phyloP scores from a whole-genome alignment of 2,888 invertebrate genomes.

The Parnassius mnemosyne region DNA sequence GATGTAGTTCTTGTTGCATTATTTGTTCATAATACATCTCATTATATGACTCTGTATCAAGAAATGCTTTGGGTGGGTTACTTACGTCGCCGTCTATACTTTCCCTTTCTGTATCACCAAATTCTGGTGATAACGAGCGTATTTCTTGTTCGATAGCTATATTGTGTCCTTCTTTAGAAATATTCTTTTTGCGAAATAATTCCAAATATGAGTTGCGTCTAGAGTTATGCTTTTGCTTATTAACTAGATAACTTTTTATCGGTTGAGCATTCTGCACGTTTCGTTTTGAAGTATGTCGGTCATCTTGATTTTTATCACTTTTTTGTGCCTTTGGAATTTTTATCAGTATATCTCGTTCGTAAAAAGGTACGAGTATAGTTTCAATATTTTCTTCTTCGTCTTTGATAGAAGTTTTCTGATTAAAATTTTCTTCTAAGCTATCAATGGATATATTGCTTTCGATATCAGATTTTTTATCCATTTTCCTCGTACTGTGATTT shows the following conservation, averaged over 20 bases:
- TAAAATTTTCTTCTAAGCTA: slow-evolving; percentile 58
- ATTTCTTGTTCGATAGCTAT: slow-evolving; percentile 43
- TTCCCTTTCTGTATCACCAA: slow-evolving; percentile 69
- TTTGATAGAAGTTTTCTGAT: slow-evolving; percentile 41
- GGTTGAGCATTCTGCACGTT: slow-evolving; percentile 1
- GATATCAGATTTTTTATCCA: slow-evolving; percentile 55
- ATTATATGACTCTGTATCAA: slow-evolving; percentile 67
- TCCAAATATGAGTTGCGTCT: slow-evolving; percentile 59
- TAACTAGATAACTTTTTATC: slow-evolving; percentile 54
- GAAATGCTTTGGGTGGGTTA: slow-evolving; percentile 51
- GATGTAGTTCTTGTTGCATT: slow-evolving; percentile 45
- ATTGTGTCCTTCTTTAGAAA: slow-evolving; percentile 35
- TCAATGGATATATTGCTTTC: slow-evolving; percentile 63
- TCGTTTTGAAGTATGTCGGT: slow-evolving; percentile 30
- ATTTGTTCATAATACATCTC: slow-evolving; percentile 70
- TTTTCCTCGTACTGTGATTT: slow-evolving; percentile 41
- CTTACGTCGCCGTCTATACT: slow-evolving; percentile 49
- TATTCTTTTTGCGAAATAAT: slow-evolving; percentile 64
- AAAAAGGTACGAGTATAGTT: slow-evolving; percentile 72
- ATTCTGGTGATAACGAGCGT: slow-evolving; percentile 66
- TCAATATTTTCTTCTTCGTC: slow-evolving; percentile 54
- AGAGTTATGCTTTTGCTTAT: slow-evolving; percentile 47
- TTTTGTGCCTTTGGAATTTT: slow-evolving; percentile 60
- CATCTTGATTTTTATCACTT: slow-evolving; percentile 38
- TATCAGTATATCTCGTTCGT: slow-evolving; percentile 71